Conservation (phyloP, 1,140 invertebrate species). For the Anoplophora glabripennis region DNA sequence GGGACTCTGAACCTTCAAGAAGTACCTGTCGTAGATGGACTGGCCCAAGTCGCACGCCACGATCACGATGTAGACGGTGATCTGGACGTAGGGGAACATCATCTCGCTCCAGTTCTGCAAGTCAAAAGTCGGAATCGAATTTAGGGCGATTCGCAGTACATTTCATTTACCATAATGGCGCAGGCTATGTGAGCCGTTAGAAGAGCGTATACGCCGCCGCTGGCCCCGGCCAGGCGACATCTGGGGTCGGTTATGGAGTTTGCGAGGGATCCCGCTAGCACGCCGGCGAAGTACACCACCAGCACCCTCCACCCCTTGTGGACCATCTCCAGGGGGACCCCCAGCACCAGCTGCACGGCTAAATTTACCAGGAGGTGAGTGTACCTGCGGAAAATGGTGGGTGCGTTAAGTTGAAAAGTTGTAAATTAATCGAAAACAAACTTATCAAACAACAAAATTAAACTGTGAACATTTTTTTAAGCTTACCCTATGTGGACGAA, state of each 20-base stretch:
- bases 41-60: constrained; percentile 62
- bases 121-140: background rate
- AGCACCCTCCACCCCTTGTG: constrained; percentile 90
- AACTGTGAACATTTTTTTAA: too few species aligned
- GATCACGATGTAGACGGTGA: constrained; percentile 73
- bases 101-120: constrained; percentile 88
- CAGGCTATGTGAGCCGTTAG: constrained; percentile 94
- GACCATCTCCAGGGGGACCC: constrained; percentile 92
- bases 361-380: constrained; percentile 87
- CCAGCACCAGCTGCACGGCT: constrained; percentile 86
- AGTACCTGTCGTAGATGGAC: constrained; percentile 79
- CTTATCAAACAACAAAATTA: too few species aligned
- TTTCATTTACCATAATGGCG: constrained; percentile 75
- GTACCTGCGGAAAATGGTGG: constrained; percentile 54
- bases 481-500: constrained; percentile 87
- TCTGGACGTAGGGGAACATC: constrained; percentile 79
- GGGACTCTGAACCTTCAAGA: constrained; percentile 56
- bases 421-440: too few species aligned
- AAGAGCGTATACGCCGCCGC: constrained; percentile 92
- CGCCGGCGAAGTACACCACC: constrained; percentile 75
- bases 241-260: constrained; percentile 84
- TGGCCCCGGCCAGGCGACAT: constrained; percentile 89
- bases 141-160: background rate
- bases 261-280: constrained; percentile 78
- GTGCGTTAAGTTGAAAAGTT: too few species aligned